Percentiles rank a stretch among this genome's conserved stretches.
phyloP scores from a whole-genome alignment of 2,888 invertebrate species.

The Caenorhabditis sp. region DNA sequence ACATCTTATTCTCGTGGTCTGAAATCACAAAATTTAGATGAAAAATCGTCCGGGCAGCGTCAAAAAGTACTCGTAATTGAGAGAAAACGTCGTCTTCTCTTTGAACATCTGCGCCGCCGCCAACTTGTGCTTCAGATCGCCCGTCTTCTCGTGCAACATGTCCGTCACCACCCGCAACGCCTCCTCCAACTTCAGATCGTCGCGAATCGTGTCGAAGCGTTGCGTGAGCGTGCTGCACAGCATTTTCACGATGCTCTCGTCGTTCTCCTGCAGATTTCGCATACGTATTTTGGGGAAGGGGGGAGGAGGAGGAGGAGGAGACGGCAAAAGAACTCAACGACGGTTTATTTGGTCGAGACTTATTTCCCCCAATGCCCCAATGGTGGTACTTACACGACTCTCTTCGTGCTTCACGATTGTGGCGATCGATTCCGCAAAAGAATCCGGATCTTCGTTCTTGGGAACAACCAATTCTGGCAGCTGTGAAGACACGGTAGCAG shows the following conservation, averaged over 20 bases:
- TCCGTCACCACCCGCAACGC: conserved; percentile 5
- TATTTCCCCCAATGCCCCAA: too few relatives aligned
- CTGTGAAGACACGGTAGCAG: too few relatives aligned
- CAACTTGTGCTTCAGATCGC: neutral
- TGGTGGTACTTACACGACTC: too few relatives aligned
- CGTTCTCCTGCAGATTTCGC: neutral
- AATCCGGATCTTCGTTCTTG: too few relatives aligned
- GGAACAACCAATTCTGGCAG: too few relatives aligned
- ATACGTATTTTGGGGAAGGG: neutral
- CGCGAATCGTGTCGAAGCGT: conserved; percentile 12
- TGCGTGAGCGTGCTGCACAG: neutral
- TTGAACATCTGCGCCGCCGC: conserved; percentile 8
- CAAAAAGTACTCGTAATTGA: conserved; percentile 7
- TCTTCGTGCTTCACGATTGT: too few relatives aligned
- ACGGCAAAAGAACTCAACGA: too few relatives aligned
- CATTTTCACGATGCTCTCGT: conserved; percentile 1
- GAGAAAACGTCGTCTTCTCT: neutral
- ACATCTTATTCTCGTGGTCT: too few relatives aligned
- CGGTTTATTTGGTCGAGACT: too few relatives aligned
- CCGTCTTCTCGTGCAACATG: neutral
- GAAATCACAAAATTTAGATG: too few relatives aligned
- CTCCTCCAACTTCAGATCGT: conserved; percentile 2
- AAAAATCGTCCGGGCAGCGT: too few relatives aligned
- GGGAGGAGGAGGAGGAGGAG: neutral
- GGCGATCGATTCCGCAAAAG: too few relatives aligned